phyloP scores from a whole-genome alignment of 2,888 invertebrate species.

The Limnephilus rhombicus region DNA sequence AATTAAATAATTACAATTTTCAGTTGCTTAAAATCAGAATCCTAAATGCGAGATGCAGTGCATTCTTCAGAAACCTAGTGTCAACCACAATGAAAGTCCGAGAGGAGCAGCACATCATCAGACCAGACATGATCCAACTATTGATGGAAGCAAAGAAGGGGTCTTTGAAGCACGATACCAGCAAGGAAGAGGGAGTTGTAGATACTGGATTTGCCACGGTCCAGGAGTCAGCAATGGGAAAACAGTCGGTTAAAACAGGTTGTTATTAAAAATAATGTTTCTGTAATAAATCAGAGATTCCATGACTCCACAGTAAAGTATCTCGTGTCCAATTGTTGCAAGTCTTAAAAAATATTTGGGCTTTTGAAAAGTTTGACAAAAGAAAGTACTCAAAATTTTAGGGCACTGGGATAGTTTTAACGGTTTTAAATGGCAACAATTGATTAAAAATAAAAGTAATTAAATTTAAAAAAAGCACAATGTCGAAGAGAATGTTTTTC shows the following conservation, averaged over 20 bases:
- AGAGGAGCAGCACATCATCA: conserved; percentile 72
- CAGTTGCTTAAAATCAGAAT: background rate
- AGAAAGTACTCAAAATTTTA: too few relatives aligned
- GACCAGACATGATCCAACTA: conserved; percentile 78
- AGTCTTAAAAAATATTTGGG: too few relatives aligned
- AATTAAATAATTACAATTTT: too few relatives aligned
- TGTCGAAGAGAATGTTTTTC: too few relatives aligned
- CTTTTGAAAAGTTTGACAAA: too few relatives aligned
- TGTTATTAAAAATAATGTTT: background rate
- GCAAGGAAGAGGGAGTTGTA: conserved; percentile 67
- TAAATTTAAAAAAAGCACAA: too few relatives aligned
- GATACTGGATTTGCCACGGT: conserved; percentile 73
- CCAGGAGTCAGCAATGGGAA: conserved; percentile 72
- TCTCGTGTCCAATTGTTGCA: too few relatives aligned
- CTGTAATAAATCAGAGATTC: too few relatives aligned
- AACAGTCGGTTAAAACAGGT: conserved; percentile 66
- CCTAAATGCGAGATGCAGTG: conserved; percentile 46
- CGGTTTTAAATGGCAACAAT: too few relatives aligned
- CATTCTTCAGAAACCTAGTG: conserved; percentile 73
- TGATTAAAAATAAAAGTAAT: too few relatives aligned
- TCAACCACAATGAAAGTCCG: conserved; percentile 73
- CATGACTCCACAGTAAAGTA: too few relatives aligned
- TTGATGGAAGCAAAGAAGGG: conserved; percentile 75
- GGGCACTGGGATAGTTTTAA: too few relatives aligned
- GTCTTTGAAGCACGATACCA: conserved; percentile 68